Evolutionary conservation across 2,888 invertebrate genomes (phyloP), one percentile per base, ranked within the genome.

Genomic region (Dryobota labecula): DNA sequence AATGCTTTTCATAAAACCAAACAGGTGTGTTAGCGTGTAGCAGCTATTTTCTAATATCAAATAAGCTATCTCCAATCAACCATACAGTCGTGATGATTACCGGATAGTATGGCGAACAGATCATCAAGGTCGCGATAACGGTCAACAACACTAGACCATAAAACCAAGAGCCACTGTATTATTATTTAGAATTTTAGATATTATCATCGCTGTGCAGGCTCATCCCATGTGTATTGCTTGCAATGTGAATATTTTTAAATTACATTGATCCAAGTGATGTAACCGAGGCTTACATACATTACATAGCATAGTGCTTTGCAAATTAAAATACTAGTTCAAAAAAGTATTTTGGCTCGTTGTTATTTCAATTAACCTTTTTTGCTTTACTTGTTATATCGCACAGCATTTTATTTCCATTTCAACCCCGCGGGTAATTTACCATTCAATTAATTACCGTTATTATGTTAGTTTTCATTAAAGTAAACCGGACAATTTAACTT

Each of bases 151-250:
- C 56, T 63, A 70, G 33, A 64, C 45, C 41, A 61, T 70, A 24
- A 51, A 61, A 76, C 61, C 67, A 69, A 64, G 84, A 81, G 81
- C 80, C 69, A 67, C 51, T 54, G 69, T 41, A 51, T 74, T 33
- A 65, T 30, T 74, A 70, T 76, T 51, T 43, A 49, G 47, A 54
- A 68, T 71, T 56, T 78, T 60, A 67, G 45, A 53, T 76, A 70
- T 64, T 68, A 61, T 76, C 60, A 65, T 82, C 81, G 81, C 81
- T 84, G 77, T 81, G 81, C 81, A 84, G 81, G 84, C 76, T 75
- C 76, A 60, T 57, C 64, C 43, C 63, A 67, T 43, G 60, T 67
- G 54, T 64, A 66, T 56, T 67, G 65, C 71, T 77, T 73, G 78
- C 74, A 67, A 63, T 66, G 18, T 57, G 43, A 70, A 56, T 70